Evolutionary conservation across 2,888 invertebrate genomes (phyloP).

Genomic region (Pelosia muscerda): DNA sequence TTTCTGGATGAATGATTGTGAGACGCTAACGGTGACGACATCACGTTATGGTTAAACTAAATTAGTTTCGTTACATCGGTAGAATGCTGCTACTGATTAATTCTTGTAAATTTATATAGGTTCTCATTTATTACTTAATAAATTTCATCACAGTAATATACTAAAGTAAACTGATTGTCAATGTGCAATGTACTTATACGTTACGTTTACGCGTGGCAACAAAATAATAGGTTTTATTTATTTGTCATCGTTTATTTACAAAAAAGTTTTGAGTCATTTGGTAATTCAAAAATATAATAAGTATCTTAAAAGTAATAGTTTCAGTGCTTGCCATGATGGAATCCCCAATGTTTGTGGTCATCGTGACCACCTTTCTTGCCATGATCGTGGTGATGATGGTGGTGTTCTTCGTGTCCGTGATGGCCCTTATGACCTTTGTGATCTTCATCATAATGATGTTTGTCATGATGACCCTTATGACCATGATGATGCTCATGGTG

Average conservation of each 20-base stretch:
- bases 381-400: slow-evolving; percentile 91
- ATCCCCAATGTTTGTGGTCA: slow-evolving; percentile 92
- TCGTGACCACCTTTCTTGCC: slow-evolving; percentile 93
- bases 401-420: slow-evolving; percentile 91
- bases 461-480: slow-evolving; percentile 93
- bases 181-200: neutral
- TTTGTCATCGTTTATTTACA: slow-evolving; percentile 75
- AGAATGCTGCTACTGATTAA: slow-evolving; percentile 48
- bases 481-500: slow-evolving; percentile 92
- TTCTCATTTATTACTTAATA: slow-evolving; percentile 13
- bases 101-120: slow-evolving; percentile 28
- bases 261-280: slow-evolving; percentile 66
- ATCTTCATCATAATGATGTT: slow-evolving; percentile 93
- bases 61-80: slow-evolving; percentile 75
- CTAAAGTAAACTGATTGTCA: slow-evolving; percentile 5
- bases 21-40: slow-evolving; percentile 76
- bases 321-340: slow-evolving; percentile 87
- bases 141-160: slow-evolving; percentile 2
- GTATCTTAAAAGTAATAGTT: slow-evolving; percentile 58
- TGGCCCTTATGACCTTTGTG: slow-evolving; percentile 93
- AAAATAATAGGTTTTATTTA: slow-evolving; percentile 22
- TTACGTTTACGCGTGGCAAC: neutral
- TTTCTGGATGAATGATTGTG: slow-evolving; percentile 83
- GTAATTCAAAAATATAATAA: slow-evolving; percentile 62
- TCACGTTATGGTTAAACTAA: slow-evolving; percentile 73